Evolutionary conservation across 92 coral and sea anemone genomes (phyloP), one percentile per base, ranked within the genome.

Genomic region (Phenganax subtilis): DNA sequence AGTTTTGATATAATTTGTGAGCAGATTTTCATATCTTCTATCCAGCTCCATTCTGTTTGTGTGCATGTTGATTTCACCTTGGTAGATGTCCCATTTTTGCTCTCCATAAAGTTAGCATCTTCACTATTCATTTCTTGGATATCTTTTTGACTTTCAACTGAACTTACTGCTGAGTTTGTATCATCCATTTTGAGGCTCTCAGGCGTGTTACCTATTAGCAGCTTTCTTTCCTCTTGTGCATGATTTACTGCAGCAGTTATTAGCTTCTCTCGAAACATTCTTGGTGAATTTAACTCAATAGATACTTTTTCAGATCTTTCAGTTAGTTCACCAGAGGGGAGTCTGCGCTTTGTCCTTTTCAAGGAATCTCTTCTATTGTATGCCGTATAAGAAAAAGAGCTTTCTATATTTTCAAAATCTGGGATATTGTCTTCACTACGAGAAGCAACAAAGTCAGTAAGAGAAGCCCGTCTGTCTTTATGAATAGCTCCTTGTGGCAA

Each of bases 1-100:
- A 63, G 10, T 29, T 64, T 59, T 37, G 83, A n/a, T 54, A 28
- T 63, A 12, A 90, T 70, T 81, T 88, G 89, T 77, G 90, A 88
- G 75, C 72, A 88, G n/a, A 72, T 80, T 31, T 87, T 83, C 77
- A 86, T 77, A 76, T 91, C 97, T 57, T 89, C 88, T 55, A 91
- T 64, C 97, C 97, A 91, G 62, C 97, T 91, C 86, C 90, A 88
- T 53, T 91, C 93, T 17, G 93, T 91, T 85, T 91, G 97, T 10
- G 97, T 91, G 57, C 87, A 91, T 9, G 75, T 85, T 75, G 97
- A 76, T 14, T 90, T 81, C 51, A 91, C 79, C 20, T 86, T 90
- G 4, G 82, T 85, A 6, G 84, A 82, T 28, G 74, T 5, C 30
- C 69, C 84, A 85, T 8, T 82, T 84, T 37, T 5, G 88, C 51